These are phyloP conservation scores for Alaudala cheleensis DNA, from an alignment of 2,113 vertebrate species.

Conservation along the genomic window DNA sequence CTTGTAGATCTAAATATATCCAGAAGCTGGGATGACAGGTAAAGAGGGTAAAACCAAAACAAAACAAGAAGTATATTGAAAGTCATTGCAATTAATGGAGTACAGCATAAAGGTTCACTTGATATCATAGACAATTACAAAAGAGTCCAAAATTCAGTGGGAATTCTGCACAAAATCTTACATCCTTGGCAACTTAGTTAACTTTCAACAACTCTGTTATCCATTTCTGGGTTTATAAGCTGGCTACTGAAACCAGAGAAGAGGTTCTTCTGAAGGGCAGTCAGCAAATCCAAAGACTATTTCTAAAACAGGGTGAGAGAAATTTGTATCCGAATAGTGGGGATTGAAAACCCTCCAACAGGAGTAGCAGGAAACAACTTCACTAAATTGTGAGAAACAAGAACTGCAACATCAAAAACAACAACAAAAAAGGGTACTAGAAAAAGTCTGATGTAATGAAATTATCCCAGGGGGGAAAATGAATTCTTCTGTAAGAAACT, in stretches of 20 bases:
- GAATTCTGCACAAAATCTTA: background rate
- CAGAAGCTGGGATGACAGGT: background rate
- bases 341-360: background rate
- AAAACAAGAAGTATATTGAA: background rate
- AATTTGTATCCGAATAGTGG: background rate
- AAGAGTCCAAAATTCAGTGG: background rate
- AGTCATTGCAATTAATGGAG: background rate
- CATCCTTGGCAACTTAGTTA: background rate
- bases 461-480: accelerated
- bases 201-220: background rate
- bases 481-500: background rate
- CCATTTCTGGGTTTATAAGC: background rate
- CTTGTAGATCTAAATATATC: background rate
- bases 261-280: background rate
- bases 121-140: background rate
- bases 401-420: no score
- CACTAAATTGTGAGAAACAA: background rate
- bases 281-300: background rate
- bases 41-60: background rate
- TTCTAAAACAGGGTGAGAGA: background rate
- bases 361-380: background rate
- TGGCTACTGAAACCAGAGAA: background rate
- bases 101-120: background rate
- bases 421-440: no score
- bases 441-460: background rate